phyloP scores from a whole-genome alignment of 2,797 vertebrate species.

The Tolypeutes matacus region DNA sequence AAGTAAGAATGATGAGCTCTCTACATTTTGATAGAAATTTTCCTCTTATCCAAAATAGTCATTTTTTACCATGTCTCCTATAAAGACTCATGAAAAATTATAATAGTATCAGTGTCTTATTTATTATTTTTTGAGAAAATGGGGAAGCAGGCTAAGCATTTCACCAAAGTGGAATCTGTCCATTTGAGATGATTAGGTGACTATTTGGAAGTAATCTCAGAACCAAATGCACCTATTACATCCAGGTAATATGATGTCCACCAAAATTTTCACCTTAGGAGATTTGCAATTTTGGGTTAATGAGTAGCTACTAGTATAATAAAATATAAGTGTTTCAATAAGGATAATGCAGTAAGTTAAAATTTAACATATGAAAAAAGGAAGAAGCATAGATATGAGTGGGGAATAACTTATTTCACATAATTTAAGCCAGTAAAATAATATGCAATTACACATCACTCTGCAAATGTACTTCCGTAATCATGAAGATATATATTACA shows the following conservation, averaged over 20 bases:
- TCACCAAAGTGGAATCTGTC: not conserved
- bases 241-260: not conserved
- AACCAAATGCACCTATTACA: not conserved
- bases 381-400: not conserved
- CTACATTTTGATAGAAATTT: not conserved
- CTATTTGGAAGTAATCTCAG: not conserved
- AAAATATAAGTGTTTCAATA: not conserved
- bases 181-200: not conserved
- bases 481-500: not conserved
- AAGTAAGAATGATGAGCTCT: not conserved
- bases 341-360: not conserved
- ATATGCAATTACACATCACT: not conserved
- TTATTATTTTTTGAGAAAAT: constrained; percentile 8
- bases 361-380: not conserved
- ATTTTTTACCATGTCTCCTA: not conserved
- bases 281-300: not conserved
- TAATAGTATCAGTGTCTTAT: too few species aligned
- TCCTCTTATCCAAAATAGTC: not conserved
- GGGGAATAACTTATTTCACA: not conserved
- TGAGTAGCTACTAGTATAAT: not conserved
- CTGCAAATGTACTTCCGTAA: not conserved
- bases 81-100: not conserved
- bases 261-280: not conserved
- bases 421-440: not conserved
- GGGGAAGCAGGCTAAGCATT: not conserved